Evolutionary conservation across 2,888 invertebrate species (phyloP), one percentile per base, ranked within the genome.

Genomic region (Nemotelus nigrinus): DNA sequence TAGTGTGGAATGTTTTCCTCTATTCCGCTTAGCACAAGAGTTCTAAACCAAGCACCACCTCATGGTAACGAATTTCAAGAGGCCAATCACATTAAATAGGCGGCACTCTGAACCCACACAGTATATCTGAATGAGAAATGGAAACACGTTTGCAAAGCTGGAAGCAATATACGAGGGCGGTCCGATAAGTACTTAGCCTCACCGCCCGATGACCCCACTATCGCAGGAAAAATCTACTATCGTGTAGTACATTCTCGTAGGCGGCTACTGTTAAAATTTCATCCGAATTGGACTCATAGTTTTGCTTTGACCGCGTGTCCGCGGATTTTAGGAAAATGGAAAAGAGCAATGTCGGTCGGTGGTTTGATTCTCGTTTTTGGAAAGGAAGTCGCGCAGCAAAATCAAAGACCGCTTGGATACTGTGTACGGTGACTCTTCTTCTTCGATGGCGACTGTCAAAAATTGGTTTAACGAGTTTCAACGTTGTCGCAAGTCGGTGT

Each of bases 231-330:
- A 4, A 5, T 48, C 74, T 77, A 57, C 67, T 60, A 65, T 75
- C 41, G 63, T 74, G 74, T 60, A 74, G 74, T 74, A 74, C 74
- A 74, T 74, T 74, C 63, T 74, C 50, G n/a, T 64, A 64, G 64
- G 48, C 47, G 64, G 25, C 63, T 41, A 64, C 63, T 50, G 64
- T 63, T 25, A 48, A 75, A 64, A 43, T 75, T 75, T 64, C 75
- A 63, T 5, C 64, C 50, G 64, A 50, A 63, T 75, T 50, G 8
- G 53, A 48, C 50, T 41, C 47, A 47, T 80, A 79, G 76, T 80
- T 80, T 78, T 80, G 79, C 76, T 80, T 80, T 80, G 64, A 78
- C 78, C 70, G 79, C 71, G 78, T 79, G 58, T 79, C 78, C 58
- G 78, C 64, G 68, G 78, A 77, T 72, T 57, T 79, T 53, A 64